Evolutionary conservation across 2,888 invertebrate genomes (phyloP).

Genomic region (Apamea crenata): DNA sequence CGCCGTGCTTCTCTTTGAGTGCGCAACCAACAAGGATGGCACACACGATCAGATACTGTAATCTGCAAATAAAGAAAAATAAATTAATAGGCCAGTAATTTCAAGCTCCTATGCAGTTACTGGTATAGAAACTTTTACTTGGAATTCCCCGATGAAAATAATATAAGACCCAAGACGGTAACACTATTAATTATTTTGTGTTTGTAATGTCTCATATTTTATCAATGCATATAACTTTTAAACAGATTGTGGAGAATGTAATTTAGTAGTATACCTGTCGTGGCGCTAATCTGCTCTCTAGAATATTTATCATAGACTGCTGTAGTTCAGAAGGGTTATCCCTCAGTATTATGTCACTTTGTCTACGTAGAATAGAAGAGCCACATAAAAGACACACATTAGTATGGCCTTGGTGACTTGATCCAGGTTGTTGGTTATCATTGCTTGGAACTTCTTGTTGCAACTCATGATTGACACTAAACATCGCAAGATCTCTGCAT

Average conservation of each 20-base stretch:
- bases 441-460: not conserved
- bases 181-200: not conserved
- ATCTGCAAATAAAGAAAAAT: slow-evolving; percentile 7
- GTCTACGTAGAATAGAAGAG: slow-evolving; percentile 3
- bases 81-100: not conserved
- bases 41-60: slow-evolving; percentile 5
- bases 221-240: slow-evolving; percentile 1
- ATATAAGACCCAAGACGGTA: slow-evolving; percentile 3
- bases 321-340: not conserved
- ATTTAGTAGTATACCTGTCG: slow-evolving; percentile 14
- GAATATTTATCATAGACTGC: slow-evolving; percentile 14
- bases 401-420: not conserved
- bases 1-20: slow-evolving; percentile 1
- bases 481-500: slow-evolving; percentile 8
- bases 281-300: slow-evolving; percentile 4
- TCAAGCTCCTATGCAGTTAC: not conserved
- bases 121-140: not conserved
- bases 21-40: slow-evolving; percentile 14
- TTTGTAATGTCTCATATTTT: not conserved
- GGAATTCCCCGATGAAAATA: not conserved
- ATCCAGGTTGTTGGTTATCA: not conserved
- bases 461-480: not conserved
- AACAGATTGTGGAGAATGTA: not conserved
- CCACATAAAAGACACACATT: slow-evolving; percentile 18
- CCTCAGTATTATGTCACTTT: slow-evolving; percentile 14